Base-by-base conservation (phyloP, 1,140 invertebrate species). In the Polypedilum vanderplanki region DNA sequence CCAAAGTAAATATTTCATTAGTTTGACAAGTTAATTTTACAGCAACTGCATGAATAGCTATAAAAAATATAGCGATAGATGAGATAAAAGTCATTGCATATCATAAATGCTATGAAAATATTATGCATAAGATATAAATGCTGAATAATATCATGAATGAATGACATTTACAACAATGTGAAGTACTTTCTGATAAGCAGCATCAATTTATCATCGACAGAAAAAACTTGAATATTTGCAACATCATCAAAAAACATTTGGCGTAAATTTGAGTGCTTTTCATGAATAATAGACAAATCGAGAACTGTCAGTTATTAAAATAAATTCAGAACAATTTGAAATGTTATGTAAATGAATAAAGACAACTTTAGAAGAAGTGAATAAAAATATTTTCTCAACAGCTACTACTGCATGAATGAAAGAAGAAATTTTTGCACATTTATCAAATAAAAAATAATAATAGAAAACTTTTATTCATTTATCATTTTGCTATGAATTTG, bases 401-500 rank as follows among this genome's bases (percentile, higher is more conserved):
- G n/a, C n/a, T n/a, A n/a, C 24, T 33, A 5, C 24, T 33, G 24
- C 24, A 33, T 33, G 24, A 57, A 17, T 1, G n/a, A 57, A 70
- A 70, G n/a, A n/a, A n/a, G n/a, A n/a, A n/a, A n/a, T n/a, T 18
- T 70, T 70, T 70, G 65, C 17, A 70, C 20, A 70, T 70, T 70
- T 70, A 70, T 70, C 65, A 70, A 70, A 70, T 70, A 20, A 22
- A 70, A 70, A 70, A 57, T 57, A 8, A 57, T 57, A 70, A 70
- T 70, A 20, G 65, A 70, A 70, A 70, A 70, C 17, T 70, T 57
- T 20, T 9, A 70, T 18, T 22, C 17, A 70, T 70, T 70, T 70
- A 70, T 70, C 65, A 70, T 70, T 70, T 70, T 70, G 2, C 10
- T 70, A 18, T 70, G 65, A 70, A 70, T 70, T 70, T 70, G 65